Evolutionary conservation across 2,888 invertebrate genomes (phyloP), one percentile per base, ranked within the genome.

Genomic region (Colletes collaris): DNA sequence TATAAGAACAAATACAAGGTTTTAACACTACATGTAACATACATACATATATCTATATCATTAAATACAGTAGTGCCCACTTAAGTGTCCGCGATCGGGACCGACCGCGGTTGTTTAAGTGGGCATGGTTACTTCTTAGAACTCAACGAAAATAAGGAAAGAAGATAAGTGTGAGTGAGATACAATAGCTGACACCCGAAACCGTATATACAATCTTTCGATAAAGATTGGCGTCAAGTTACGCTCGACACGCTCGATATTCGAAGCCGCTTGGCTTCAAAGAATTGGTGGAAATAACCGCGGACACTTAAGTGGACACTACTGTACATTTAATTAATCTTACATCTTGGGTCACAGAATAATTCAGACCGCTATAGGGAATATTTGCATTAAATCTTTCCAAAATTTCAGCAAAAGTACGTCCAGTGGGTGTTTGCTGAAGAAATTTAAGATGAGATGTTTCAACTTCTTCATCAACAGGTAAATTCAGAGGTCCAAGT

Each of bases 401-500:
- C 35, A 99, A 96, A 86, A 98, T 97, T 92, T 98, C 98, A 37
- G 96, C 93, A 90, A 96, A 96, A 5, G 94, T 93, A 92, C 95
- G 95, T 55, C 94, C 94, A 35, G 94, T 95, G 79, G 96, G 95
- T 50, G 95, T 95, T 87, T 95, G 95, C 87, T 95, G 95, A 52
- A 97, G 93, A 89, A 97, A 96, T 94, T 97, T 97, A 77, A 99
- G 95, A 87, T 99, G 97, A 89, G 97, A 96, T 74, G 97, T 97
- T 94, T 99, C 99, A 0, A 98, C 97, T 94, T 99, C 99, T 94
- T 99, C 99, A 90, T 99, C 99, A 1, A 99, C 97, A 0, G 97
- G 96, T 80, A 97, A 96, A 91, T 97, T 96, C 72, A 98, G 94
- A 7, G 99, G 99, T 37, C 98, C 97, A 81, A 99, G 95, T 75